Percentiles rank a stretch among this genome's conserved stretches.
Conservation (phyloP, 2,113 vertebrate genomes). For the Hoplias malabaricus region DNA sequence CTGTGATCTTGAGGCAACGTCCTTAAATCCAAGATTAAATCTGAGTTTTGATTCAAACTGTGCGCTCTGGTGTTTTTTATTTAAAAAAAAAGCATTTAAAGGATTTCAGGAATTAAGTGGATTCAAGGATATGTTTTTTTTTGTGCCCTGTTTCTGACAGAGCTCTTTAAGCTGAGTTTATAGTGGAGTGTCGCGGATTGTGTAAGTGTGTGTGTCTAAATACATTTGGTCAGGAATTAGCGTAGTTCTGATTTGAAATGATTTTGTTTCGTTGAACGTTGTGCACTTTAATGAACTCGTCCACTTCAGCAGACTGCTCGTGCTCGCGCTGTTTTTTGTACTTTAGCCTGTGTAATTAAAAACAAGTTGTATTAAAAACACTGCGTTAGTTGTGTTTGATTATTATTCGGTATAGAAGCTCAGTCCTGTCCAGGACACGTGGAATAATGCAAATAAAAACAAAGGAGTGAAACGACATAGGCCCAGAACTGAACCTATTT, state of each 20-base stretch:
- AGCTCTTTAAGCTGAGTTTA: not conserved
- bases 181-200: not conserved
- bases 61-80: not conserved
- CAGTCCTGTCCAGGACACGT: not conserved
- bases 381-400: not conserved
- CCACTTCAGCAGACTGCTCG: not conserved
- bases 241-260: not conserved
- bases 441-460: too few species aligned
- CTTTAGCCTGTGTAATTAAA: not conserved
- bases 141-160: too few species aligned
- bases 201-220: not conserved
- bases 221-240: not conserved
- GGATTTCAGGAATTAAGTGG: not conserved
- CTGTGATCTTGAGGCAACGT: conserved; percentile 40
- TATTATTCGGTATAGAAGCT: not conserved
- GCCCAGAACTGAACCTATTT: too few species aligned
- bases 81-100: not conserved
- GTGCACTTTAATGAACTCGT: not conserved
- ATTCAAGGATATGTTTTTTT: not conserved
- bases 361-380: not conserved
- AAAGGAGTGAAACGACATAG: too few species aligned
- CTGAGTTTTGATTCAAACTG: not conserved
- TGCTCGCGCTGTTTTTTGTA: not conserved
- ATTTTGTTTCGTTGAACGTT: not conserved
- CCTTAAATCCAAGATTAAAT: not conserved